Conservation (phyloP, 2,797 vertebrate genomes). For the Lagocephalus sceleratus region DNA sequence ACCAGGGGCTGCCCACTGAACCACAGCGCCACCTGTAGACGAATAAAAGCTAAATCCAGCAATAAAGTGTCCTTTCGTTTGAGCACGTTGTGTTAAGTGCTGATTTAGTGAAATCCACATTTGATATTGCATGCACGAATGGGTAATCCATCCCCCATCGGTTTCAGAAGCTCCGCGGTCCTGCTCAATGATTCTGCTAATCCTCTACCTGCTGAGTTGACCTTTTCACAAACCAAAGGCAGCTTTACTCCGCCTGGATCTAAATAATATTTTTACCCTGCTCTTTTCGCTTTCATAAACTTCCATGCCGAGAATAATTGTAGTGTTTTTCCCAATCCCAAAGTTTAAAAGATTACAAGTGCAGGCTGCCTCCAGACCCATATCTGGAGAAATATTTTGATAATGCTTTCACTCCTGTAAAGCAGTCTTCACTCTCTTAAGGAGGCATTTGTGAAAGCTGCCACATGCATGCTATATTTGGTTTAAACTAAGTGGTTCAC, state of each 20-base stretch:
- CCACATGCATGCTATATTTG: no score
- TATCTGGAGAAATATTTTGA: slow-evolving; percentile 5
- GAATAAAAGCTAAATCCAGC: slow-evolving; percentile 42
- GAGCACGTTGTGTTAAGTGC: slow-evolving; percentile 30
- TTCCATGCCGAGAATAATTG: slow-evolving; percentile 17
- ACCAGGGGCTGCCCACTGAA: slow-evolving; percentile 20
- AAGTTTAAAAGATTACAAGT: slow-evolving; percentile 23
- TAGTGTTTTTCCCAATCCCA: slow-evolving; percentile 2
- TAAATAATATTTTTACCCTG: slow-evolving; percentile 20
- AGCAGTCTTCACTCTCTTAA: neutral
- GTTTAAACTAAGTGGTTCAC: neutral
- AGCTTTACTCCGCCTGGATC: slow-evolving; percentile 32
- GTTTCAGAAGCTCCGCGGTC: slow-evolving; percentile 52
- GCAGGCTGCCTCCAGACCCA: neutral
- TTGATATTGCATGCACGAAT: slow-evolving; percentile 52
- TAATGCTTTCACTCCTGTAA: neutral
- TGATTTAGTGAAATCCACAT: slow-evolving; percentile 63
- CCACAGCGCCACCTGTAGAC: slow-evolving; percentile 24
- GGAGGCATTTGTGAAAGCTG: neutral
- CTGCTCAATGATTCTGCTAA: slow-evolving; percentile 57
- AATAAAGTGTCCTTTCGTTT: slow-evolving; percentile 33
- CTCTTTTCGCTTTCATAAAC: slow-evolving; percentile 34
- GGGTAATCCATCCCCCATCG: slow-evolving; percentile 44
- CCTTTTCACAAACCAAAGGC: slow-evolving; percentile 61
- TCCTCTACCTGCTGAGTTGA: slow-evolving; percentile 65